Conservation (phyloP, 2,113 vertebrate species). For the Benitochromis conjunctus region DNA sequence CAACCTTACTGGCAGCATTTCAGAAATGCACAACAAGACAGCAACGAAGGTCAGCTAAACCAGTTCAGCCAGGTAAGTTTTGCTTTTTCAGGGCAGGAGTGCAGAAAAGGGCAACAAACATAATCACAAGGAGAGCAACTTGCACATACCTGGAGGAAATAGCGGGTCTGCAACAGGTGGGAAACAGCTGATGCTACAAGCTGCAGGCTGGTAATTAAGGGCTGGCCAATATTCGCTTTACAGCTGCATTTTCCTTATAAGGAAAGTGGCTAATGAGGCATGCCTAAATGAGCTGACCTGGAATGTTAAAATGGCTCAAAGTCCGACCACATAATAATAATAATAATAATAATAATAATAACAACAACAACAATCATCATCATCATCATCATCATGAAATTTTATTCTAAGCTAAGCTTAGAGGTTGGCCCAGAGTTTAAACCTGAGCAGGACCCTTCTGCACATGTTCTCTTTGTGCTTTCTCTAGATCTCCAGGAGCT, state of each 20-base stretch:
- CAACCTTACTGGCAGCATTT: background rate
- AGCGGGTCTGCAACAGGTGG: rapidly evolving
- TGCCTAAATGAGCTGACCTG: background rate
- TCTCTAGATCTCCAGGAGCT: background rate
- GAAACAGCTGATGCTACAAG: background rate
- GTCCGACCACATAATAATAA: background rate
- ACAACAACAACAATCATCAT: too few species aligned
- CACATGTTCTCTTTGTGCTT: background rate
- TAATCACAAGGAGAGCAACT: background rate
- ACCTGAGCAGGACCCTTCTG: background rate
- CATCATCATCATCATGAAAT: background rate
- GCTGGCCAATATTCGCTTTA: background rate
- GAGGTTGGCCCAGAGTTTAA: background rate
- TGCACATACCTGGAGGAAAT: background rate
- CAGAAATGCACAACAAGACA: background rate
- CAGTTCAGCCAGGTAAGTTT: background rate
- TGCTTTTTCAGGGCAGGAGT: background rate
- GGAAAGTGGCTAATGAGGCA: background rate
- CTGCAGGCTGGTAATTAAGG: background rate
- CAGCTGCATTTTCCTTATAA: background rate
- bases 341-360: rapidly evolving
- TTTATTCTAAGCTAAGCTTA: background rate
- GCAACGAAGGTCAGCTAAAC: background rate
- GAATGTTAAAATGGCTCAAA: background rate
- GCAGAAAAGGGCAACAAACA: background rate